Evolutionary conservation across 2,113 vertebrate species (phyloP).

Genomic region (Podarcis cretensis): DNA sequence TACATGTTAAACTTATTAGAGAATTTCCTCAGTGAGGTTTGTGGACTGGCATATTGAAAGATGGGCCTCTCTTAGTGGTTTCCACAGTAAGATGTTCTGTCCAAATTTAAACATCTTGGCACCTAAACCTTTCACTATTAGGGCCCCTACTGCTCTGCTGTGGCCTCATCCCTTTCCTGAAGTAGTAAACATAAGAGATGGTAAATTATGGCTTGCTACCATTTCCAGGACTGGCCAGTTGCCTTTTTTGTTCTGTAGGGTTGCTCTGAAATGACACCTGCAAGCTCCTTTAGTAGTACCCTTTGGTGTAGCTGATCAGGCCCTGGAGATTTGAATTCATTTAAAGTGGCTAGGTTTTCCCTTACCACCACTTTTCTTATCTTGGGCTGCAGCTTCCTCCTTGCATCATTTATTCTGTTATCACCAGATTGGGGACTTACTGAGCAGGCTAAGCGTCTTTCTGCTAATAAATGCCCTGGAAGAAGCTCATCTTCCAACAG

Average conservation of each 20-base stretch:
- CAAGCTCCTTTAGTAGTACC: neutral
- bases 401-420: too few relatives aligned
- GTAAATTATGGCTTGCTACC: neutral
- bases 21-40: slow-evolving; percentile 67
- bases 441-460: too few relatives aligned
- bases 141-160: neutral
- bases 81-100: slow-evolving; percentile 44
- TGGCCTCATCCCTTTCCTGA: neutral
- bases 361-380: too few relatives aligned
- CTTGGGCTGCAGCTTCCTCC: too few relatives aligned
- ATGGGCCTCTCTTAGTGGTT: slow-evolving; percentile 63
- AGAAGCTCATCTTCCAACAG: too few relatives aligned
- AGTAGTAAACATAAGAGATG: neutral
- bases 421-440: too few relatives aligned
- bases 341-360: too few relatives aligned
- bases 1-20: slow-evolving; percentile 70
- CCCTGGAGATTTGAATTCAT: too few relatives aligned
- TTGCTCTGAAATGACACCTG: neutral
- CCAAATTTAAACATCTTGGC: slow-evolving; percentile 37
- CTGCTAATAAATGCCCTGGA: too few relatives aligned
- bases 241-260: neutral
- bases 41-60: slow-evolving; percentile 66
- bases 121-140: slow-evolving; percentile 1
- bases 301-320: too few relatives aligned
- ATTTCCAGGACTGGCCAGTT: too few relatives aligned